Evolutionary conservation across 2,113 vertebrate species (phyloP).

Genomic region (Paratilapia polleni): DNA sequence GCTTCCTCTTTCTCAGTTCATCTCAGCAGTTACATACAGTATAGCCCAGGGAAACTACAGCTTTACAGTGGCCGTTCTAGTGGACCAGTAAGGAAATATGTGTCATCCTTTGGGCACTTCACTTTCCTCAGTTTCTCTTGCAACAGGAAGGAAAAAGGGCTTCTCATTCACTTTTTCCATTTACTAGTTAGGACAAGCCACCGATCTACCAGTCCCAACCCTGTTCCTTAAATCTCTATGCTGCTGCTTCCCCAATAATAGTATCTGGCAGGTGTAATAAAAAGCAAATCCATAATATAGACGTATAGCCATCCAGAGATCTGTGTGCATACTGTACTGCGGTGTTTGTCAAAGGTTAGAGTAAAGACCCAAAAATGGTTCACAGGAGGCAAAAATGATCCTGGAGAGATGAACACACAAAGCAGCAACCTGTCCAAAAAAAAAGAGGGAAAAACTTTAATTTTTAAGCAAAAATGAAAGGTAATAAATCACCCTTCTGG

Average conservation of each 20-base stretch:
- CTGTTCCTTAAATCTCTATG: constrained; percentile 16
- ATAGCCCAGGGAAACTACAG: rapidly evolving
- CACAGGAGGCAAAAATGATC: not conserved
- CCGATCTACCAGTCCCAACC: constrained; percentile 14
- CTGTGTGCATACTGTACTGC: constrained; percentile 16
- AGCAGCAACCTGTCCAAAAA: constrained; percentile 12
- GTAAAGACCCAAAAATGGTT: constrained; percentile 1
- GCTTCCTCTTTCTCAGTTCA: not conserved
- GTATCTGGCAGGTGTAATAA: constrained; percentile 62
- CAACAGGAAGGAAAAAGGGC: not conserved
- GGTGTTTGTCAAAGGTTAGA: constrained; percentile 22
- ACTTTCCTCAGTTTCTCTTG: not conserved
- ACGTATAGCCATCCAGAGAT: constrained; percentile 36
- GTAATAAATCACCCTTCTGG: constrained; percentile 19
- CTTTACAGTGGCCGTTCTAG: not conserved
- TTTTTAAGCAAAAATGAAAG: not conserved
- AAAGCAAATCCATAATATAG: constrained; percentile 59
- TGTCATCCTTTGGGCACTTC: not conserved
- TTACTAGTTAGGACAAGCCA: not conserved
- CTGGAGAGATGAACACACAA: not conserved
- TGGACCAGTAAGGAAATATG: not conserved
- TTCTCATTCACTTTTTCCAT: constrained; percentile 28
- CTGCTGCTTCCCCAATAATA: constrained; percentile 18
- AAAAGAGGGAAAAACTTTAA: not conserved
- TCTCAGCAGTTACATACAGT: not conserved